Conservation (phyloP, 2,113 vertebrate species). For the Budorcas taxicolor region DNA sequence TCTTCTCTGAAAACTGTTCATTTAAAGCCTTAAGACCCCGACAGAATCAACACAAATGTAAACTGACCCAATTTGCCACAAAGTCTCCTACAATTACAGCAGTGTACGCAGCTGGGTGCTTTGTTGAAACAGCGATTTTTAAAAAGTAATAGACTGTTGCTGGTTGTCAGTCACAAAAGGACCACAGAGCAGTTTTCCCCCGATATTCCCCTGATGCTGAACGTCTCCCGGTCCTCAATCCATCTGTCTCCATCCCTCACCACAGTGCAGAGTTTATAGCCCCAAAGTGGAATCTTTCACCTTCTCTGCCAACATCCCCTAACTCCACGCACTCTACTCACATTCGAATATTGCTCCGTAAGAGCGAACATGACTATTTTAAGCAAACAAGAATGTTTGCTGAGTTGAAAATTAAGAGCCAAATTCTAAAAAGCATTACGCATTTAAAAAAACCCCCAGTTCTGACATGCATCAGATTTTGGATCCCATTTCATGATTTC, state of each 20-base stretch:
- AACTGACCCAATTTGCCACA: not conserved
- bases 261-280: constrained; percentile 32
- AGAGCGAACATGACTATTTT: constrained; percentile 33
- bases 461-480: constrained; percentile 23
- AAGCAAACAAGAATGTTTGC: constrained; percentile 38
- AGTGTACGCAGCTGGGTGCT: not conserved
- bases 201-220: not conserved
- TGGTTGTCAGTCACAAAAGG: constrained; percentile 13
- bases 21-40: not conserved
- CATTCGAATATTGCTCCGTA: not conserved
- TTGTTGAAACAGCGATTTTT: not conserved
- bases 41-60: not conserved
- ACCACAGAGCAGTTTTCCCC: not conserved
- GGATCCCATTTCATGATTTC: constrained; percentile 51
- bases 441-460: constrained; percentile 40
- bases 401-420: constrained; percentile 35
- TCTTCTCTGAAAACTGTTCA: not conserved
- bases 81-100: not conserved
- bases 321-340: not conserved
- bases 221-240: not conserved
- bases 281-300: not conserved
- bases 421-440: constrained; percentile 49
- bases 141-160: constrained; percentile 6
- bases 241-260: not conserved
- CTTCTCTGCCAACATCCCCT: constrained; percentile 18